Evolutionary conservation across 2,113 vertebrate genomes (phyloP).

Genomic region (Calidris pygmaea): DNA sequence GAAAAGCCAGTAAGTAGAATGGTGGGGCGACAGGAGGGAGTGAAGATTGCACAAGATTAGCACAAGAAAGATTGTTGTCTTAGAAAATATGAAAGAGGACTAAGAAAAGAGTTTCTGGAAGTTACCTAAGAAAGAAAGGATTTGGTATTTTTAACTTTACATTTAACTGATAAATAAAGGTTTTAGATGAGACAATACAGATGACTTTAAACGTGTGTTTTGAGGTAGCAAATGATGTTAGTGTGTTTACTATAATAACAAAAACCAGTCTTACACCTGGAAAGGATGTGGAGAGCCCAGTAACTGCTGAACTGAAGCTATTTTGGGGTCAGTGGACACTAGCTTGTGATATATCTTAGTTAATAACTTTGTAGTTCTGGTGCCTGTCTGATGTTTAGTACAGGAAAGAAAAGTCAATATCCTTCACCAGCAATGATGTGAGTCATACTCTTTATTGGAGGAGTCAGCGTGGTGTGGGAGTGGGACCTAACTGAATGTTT

Average conservation of each 20-base stretch:
- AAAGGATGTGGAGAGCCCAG: neutral
- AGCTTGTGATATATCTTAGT: neutral
- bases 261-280: neutral
- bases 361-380: conserved; percentile 3
- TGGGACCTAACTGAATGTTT: conserved; percentile 34
- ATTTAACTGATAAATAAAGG: neutral
- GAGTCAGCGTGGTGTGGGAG: conserved; percentile 16
- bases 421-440: conserved; percentile 5
- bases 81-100: neutral
- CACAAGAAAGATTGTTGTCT: neutral
- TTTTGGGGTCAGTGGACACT: neutral
- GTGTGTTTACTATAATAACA: neutral
- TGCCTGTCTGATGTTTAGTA: neutral
- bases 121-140: neutral
- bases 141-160: neutral
- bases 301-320: neutral
- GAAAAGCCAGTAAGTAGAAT: neutral
- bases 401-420: conserved; percentile 33
- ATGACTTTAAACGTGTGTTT: neutral
- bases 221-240: neutral
- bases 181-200: neutral
- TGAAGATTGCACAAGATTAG: neutral
- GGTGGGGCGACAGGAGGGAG: neutral
- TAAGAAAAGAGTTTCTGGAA: neutral
- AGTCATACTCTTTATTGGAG: conserved; percentile 17